phyloP scores from a whole-genome alignment of 2,113 vertebrate species.

The human (Homo sapiens) region DNA sequence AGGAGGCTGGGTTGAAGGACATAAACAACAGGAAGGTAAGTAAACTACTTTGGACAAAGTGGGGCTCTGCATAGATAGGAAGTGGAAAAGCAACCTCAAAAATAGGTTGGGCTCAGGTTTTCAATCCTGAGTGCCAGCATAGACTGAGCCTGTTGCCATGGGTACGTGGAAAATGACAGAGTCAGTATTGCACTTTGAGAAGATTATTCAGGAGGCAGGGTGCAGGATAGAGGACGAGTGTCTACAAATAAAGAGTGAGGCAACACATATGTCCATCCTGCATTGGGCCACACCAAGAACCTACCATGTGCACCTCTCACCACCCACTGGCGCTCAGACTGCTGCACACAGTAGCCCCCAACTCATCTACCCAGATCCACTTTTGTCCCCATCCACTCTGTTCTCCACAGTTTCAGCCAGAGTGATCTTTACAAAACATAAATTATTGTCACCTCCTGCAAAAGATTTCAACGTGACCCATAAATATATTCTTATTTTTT shows the following conservation, averaged over 20 bases:
- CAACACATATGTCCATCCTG: fast-evolving
- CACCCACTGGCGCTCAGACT: no score
- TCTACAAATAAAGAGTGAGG: background rate
- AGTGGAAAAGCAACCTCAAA: background rate
- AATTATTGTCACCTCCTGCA: background rate
- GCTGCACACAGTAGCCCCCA: background rate
- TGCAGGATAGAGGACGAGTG: background rate
- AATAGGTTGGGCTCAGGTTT: background rate
- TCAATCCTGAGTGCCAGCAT: background rate
- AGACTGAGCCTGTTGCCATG: background rate
- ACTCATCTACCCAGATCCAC: background rate
- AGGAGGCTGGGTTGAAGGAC: background rate
- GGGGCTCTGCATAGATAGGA: background rate
- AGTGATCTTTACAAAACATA: background rate
- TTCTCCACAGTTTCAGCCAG: background rate
- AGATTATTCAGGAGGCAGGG: background rate
- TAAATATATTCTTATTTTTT: background rate
- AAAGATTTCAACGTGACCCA: background rate
- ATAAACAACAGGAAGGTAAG: background rate
- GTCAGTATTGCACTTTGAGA: background rate
- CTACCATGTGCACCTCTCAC: background rate
- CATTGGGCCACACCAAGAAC: background rate
- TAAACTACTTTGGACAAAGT: background rate
- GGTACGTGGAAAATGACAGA: background rate
- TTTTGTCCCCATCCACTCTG: background rate